Base-by-base conservation (phyloP, 2,888 invertebrate genomes). In the Ectemnius cavifrons region DNA sequence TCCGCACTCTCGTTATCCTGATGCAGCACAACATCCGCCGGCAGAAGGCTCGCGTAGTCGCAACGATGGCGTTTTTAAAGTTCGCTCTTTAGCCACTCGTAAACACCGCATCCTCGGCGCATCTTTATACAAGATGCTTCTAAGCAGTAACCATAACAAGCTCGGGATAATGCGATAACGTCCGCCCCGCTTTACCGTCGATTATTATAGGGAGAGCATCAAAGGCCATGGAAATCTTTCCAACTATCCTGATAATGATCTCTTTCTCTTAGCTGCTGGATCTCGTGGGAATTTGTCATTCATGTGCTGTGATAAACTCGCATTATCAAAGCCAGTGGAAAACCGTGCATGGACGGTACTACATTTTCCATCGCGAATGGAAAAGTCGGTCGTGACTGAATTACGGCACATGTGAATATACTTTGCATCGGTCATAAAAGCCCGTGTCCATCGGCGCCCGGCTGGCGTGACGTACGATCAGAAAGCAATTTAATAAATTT, bases 401-500 rank as follows among this genome's bases (percentile, higher is more conserved):
- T 71, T 78, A 73, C 73, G 63, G 67, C 73, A 78, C 66, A 63
- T 20, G 67, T 58, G 61, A 58, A 67, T 61, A 65, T 68, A 73
- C 76, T 76, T 71, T 70, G 65, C 37, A 52, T 60, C 11, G 60
- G 60, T 52, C 56, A 56, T 64, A 61, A 71, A 63, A 63, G 71
- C 47, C 28, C 37, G 37, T 11, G 37, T 37, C 37, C 37, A 37
- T 18, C 69, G 45, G 49, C 61, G 37, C 60, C 70, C 52, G 62
- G 37, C 49, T 57, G 60, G 63, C 71, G 73, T 74, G 78, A 78
- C 74, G 71, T 69, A 74, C 74, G 78, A 78, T 78, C 78, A 67
- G 74, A 78, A 78, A 71, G 71, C 81, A 80, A 81, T 81, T 81
- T 81, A 80, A 82, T 81, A 81, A 81, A 81, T 81, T 81, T 82